phyloP scores from a whole-genome alignment of 1,140 invertebrate genomes.

The Pararge aegeria region DNA sequence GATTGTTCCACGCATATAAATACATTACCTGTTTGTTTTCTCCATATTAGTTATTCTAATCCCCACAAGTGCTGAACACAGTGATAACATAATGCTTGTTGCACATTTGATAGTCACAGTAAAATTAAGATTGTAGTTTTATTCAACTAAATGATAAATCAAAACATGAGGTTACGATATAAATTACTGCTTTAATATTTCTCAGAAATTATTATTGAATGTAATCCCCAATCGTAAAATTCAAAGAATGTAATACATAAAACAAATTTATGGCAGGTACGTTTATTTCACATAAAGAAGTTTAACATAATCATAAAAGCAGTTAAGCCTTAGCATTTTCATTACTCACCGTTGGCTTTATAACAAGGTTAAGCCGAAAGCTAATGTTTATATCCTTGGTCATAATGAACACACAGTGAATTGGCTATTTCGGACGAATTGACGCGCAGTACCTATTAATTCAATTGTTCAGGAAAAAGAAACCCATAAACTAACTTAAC shows the following conservation, averaged over 20 bases:
- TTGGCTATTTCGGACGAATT: slow-evolving; percentile 47
- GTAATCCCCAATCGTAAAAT: too few species aligned
- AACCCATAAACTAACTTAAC: slow-evolving; percentile 49
- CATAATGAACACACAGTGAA: slow-evolving; percentile 35
- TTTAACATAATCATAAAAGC: slow-evolving; percentile 12
- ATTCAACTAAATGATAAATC: too few species aligned
- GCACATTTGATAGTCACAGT: too few species aligned
- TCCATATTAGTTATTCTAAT: too few species aligned
- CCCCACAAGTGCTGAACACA: too few species aligned
- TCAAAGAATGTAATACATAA: not conserved
- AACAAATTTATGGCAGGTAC: not conserved
- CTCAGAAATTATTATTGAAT: too few species aligned
- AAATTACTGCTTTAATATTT: too few species aligned
- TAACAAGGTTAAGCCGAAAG: slow-evolving; percentile 16
- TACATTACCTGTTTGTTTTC: too few species aligned
- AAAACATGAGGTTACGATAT: too few species aligned
- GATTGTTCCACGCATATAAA: too few species aligned
- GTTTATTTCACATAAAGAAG: slow-evolving; percentile 1
- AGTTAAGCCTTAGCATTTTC: slow-evolving; percentile 2
- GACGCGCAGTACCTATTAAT: slow-evolving; percentile 54
- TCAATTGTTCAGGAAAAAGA: slow-evolving; percentile 61
- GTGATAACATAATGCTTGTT: too few species aligned
- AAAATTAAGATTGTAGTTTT: too few species aligned
- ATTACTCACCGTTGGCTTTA: slow-evolving; percentile 10
- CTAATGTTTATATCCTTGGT: slow-evolving; percentile 23